Base-by-base conservation (phyloP, 2,888 invertebrate species). In the Cryptus armator region DNA sequence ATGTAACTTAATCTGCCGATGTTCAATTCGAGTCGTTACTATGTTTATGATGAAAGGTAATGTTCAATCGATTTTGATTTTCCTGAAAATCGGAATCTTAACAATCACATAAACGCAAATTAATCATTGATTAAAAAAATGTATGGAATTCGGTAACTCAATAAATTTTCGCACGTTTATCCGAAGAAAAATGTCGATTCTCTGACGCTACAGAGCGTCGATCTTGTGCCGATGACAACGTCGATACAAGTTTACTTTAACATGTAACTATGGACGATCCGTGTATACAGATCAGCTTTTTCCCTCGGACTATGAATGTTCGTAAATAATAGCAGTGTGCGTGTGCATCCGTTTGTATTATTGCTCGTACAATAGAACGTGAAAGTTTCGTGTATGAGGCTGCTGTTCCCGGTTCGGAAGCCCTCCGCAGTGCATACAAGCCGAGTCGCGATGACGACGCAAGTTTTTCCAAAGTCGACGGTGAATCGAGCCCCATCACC, bases 401-500 rank as follows among this genome's bases (percentile, higher is more conserved):
- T 82, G 81, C 70, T 68, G 43, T 53, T 67, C 53, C 48, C 43
- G 67, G 51, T 72, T 66, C 85, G 72, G 85, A 71, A 85, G 85
- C 78, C 72, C 53, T 77, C 10, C 48, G 56, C 43, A 59, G 79
- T 66, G 48, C 78, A 64, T 68, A 74, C 64, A 70, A 70, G 71
- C 68, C 66, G 75, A 79, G 75, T 71, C 71, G 75, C 66, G 51
- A 82, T 85, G 85, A 85, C 79, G 82, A 67, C 79, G 82, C 85
- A 12, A 80, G 71, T 62, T 85, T 85, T 84, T 82, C 62, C 81
- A 56, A 74, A 86, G 82, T 83, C 83, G 48, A 81, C 74, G 87
- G 85, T 88, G 81, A 86, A 87, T 88, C 86, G 84, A 85, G 62
- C 74, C 82, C 82, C 79, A 71, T 85, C 56, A 64, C 48, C 43